Base-by-base conservation (phyloP, 2,113 vertebrate genomes). In the Leiothrix lutea region DNA sequence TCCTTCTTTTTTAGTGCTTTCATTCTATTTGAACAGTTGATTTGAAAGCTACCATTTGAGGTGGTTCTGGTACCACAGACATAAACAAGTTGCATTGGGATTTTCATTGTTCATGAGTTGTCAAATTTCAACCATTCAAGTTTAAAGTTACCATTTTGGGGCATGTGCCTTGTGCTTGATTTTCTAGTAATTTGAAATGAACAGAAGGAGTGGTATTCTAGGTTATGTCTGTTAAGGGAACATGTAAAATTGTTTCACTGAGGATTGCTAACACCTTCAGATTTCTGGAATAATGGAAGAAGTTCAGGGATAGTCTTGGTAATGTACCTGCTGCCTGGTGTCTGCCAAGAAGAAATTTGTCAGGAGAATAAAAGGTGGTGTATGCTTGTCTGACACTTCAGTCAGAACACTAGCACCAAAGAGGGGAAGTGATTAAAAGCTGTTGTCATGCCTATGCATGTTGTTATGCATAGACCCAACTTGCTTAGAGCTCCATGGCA, bases 1-100 rank as follows among this genome's bases (percentile, higher is more conserved):
- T 92, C 65, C 86, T 94, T 78, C 77, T 94, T 94, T 48, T 95
- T 95, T 96, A 95, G 81, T 73, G 83, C 51, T 92, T 95, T 93
- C 70, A 90, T 88, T 80, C 62, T 28, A 5, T 24, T 6, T 26
- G 25, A 65, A 35, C 17, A 38, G 9, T 19, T 72, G 36, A 28
- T 72, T 38, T 53, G 23, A 69, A 81, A 79, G n/a, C 26, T 56
- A 4, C 42, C 45, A 22, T 67, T 91, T 73, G 51, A 44, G 7
- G 23, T 82, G 42, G 13, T 35, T 33, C 40, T 24, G 16, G 36
- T 72, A 42, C 17, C 14, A 40, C 24, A 80, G 29, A 31, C 10
- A 8, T n/a, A 26, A 8, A 38, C 24, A 62, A 3, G 6, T 72
- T 82, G 31, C 11, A 18, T 3, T 79, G 42, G 64, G 25, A 21